A percentile compares a stretch with the other conserved stretches of the same genome.
Evolutionary conservation across 2,797 vertebrate species (phyloP).

Genomic region (Acrocephalus scirpaceus): DNA sequence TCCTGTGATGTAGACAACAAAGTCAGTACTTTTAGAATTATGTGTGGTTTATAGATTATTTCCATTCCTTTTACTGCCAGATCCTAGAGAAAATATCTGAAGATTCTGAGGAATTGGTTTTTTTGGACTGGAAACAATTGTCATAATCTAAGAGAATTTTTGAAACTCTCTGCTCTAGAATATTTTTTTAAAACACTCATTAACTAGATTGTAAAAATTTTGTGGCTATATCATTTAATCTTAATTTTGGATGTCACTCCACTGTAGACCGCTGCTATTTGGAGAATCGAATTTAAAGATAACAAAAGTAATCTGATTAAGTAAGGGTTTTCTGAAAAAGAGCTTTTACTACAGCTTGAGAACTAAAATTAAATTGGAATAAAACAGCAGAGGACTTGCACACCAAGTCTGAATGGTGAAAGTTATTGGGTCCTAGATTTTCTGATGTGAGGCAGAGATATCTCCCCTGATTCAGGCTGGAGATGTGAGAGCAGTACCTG

Average conservation of each 20-base stretch:
- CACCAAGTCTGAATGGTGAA: background rate
- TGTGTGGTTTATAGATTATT: slow-evolving; percentile 37
- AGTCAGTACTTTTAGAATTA: slow-evolving; percentile 11
- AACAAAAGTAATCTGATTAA: background rate
- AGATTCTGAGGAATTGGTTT: background rate
- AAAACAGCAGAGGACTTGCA: background rate
- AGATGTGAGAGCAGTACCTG: background rate
- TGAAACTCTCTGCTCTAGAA: background rate
- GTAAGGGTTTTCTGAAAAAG: background rate
- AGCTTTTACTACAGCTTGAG: background rate
- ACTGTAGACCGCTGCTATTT: background rate
- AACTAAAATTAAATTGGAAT: background rate
- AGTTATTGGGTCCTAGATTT: background rate
- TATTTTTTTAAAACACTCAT: background rate
- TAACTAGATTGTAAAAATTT: background rate
- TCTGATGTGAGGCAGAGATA: background rate
- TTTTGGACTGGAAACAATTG: background rate
- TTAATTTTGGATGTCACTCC: background rate
- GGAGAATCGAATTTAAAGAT: background rate
- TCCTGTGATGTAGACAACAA: slow-evolving; percentile 1
- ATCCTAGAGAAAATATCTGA: background rate
- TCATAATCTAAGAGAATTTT: background rate
- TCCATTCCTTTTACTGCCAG: slow-evolving; percentile 6
- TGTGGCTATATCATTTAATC: background rate
- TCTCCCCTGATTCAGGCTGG: background rate